Percentiles rank a stretch among this genome's conserved stretches.
These are phyloP conservation scores for Leptinotarsa lineolata DNA, from an alignment of 1,140 invertebrate genomes.

Conservation along the genomic window DNA sequence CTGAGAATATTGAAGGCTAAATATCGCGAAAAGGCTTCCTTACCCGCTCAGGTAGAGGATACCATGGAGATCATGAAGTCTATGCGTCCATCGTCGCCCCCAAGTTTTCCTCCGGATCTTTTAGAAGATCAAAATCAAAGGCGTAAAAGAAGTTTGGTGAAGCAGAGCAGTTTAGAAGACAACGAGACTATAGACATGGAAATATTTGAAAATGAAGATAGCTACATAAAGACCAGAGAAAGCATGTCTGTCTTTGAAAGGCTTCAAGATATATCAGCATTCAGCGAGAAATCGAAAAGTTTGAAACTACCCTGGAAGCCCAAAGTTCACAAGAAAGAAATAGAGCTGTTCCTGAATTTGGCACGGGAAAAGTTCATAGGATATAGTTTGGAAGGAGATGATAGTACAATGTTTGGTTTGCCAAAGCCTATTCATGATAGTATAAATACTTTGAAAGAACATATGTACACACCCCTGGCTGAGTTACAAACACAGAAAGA, in stretches of 20 bases:
- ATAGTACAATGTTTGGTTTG: slow-evolving; percentile 86
- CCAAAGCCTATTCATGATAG: slow-evolving; percentile 96
- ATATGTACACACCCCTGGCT: slow-evolving; percentile 82
- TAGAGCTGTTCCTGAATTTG: slow-evolving; percentile 88
- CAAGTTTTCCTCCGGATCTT: slow-evolving; percentile 88
- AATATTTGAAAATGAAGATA: slow-evolving; percentile 58
- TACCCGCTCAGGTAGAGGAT: slow-evolving; percentile 84
- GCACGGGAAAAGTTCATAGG: slow-evolving; percentile 92
- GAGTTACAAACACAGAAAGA: slow-evolving; percentile 84
- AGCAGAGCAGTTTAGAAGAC: slow-evolving; percentile 93
- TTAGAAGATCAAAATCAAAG: slow-evolving; percentile 85
- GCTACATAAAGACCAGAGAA: slow-evolving; percentile 42
- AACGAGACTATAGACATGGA: slow-evolving; percentile 74
- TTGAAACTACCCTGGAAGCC: slow-evolving; percentile 89
- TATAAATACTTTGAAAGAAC: slow-evolving; percentile 83
- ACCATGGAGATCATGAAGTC: slow-evolving; percentile 88
- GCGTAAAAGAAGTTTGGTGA: slow-evolving; percentile 74
- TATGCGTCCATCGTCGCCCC: slow-evolving; percentile 94
- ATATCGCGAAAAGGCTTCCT: slow-evolving; percentile 70
- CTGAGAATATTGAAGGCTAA: slow-evolving; percentile 64
- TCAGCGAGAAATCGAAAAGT: slow-evolving; percentile 1
- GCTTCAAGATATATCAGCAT: not conserved
- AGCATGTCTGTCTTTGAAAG: not conserved
- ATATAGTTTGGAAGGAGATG: slow-evolving; percentile 82
- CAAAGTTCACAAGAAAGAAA: slow-evolving; percentile 91